A percentile compares a stretch with the other conserved stretches of the same genome.
Conservation (phyloP, 1,140 invertebrate genomes). For the Babylonia areolata region DNA sequence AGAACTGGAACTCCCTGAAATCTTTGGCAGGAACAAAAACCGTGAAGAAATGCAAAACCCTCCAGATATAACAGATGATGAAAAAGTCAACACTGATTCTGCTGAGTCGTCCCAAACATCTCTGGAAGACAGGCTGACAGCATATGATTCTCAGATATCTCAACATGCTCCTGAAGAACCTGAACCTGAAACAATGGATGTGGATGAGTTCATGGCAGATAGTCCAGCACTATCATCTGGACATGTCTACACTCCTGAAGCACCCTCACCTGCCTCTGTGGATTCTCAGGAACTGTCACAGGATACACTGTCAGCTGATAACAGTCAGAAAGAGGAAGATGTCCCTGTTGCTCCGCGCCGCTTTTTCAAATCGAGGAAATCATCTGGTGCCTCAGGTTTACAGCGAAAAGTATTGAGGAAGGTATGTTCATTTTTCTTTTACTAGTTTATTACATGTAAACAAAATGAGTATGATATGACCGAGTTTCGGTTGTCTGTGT, state of each 20-base stretch:
- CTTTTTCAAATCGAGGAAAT: slow-evolving; percentile 64
- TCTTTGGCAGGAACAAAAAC: neutral
- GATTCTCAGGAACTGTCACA: slow-evolving; percentile 53
- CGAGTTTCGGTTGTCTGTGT: too few species aligned
- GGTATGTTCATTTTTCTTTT: slow-evolving; percentile 42
- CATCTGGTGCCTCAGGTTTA: slow-evolving; percentile 46
- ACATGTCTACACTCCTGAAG: slow-evolving; percentile 26
- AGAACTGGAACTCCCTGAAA: slow-evolving; percentile 12
- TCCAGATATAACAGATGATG: slow-evolving; percentile 21
- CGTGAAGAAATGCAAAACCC: neutral
- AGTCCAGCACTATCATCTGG: neutral
- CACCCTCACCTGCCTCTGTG: slow-evolving; percentile 42
- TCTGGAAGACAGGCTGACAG: neutral
- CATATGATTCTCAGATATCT: neutral
- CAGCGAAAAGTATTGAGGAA: slow-evolving; percentile 56
- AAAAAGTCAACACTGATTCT: neutral
- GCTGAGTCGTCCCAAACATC: neutral
- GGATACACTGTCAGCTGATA: slow-evolving; percentile 45
- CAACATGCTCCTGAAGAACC: neutral
- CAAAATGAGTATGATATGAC: too few species aligned
- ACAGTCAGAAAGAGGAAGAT: slow-evolving; percentile 49
- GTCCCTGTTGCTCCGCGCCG: slow-evolving; percentile 38
- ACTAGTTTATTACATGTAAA: too few species aligned
- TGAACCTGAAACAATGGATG: neutral
- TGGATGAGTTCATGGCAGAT: neutral